A percentile compares a stretch with the other conserved stretches of the same genome.
These are phyloP conservation scores for Progne subis DNA, from an alignment of 2,113 vertebrate genomes.

Conservation along the genomic window DNA sequence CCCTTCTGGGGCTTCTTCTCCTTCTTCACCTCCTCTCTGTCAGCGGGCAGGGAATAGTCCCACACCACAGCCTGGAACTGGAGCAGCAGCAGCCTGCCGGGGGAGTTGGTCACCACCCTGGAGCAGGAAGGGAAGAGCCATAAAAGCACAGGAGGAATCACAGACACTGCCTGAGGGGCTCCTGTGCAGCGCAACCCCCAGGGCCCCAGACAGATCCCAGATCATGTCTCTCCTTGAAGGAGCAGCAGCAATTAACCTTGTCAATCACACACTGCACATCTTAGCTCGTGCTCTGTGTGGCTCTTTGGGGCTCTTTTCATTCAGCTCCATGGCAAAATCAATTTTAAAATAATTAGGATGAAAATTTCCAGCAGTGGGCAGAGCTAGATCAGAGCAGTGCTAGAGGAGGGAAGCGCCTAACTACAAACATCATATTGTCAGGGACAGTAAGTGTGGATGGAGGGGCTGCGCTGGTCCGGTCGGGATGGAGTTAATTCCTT, in stretches of 20 bases:
- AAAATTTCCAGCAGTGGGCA: background rate
- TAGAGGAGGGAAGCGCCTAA: background rate
- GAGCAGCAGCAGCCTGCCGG: constrained; percentile 71
- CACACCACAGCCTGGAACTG: constrained; percentile 81
- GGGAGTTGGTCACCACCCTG: constrained; percentile 85
- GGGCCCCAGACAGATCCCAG: background rate
- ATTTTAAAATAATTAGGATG: background rate
- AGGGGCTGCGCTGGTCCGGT: background rate
- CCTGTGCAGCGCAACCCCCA: background rate
- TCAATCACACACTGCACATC: rapidly evolving
- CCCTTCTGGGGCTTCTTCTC: background rate
- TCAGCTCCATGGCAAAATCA: background rate
- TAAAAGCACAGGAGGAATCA: background rate
- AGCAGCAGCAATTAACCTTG: background rate
- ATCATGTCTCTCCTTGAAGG: background rate
- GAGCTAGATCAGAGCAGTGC: background rate
- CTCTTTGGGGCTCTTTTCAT: background rate
- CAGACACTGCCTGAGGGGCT: background rate
- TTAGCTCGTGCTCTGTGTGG: background rate
- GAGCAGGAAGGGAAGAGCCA: background rate
- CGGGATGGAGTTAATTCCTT: background rate
- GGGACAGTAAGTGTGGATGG: background rate
- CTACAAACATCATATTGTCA: rapidly evolving
- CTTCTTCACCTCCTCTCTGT: background rate
- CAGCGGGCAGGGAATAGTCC: constrained; percentile 70